Evolutionary conservation across 2,888 invertebrate species (phyloP), one percentile per base, ranked within the genome.

Genomic region (Furcula furcula): DNA sequence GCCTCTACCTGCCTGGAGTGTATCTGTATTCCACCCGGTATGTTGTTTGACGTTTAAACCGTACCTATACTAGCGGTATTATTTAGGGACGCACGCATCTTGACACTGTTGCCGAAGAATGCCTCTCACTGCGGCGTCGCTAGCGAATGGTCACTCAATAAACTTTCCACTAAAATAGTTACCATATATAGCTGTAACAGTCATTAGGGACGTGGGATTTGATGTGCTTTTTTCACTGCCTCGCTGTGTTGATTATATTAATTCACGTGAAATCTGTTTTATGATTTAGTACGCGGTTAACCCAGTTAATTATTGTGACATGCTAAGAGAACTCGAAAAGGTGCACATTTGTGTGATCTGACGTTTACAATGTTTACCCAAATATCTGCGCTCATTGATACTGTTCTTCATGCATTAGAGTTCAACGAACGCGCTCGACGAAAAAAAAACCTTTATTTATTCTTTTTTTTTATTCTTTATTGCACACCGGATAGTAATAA

Each of bases 21-120:
- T 76, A 75, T 76, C 74, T 72, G 65, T 69, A 53, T 57, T 50
- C 53, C 44, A 69, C 14, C 74, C 75, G 82, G 83, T 83, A 79
- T 65, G 80, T 71, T 63, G 47, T 68, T 66, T 63, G 55, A 55
- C 40, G 53, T 63, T 58, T 59, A 49, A 46, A 59, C 52, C 51
- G 52, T 59, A n/a, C n/a, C n/a, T n/a, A 52, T 71, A 67, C 65
- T 65, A 71, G 72, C 68, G 71, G 70, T 69, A 72, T 65, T 65
- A 69, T 71, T 70, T 66, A 68, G 65, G 69, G 73, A 72, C 63
- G 69, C 61, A 44, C 46, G 51, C 36, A 21, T 43, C 38, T 45
- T 37, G 41, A 37, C 46, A 35, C 25, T 15, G 28, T 25, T 33
- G 34, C 32, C 25, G 37, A 41, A 15, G 28, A 31, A 34, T 31